Evolutionary conservation across 2,113 vertebrate species (phyloP).

Genomic region (Gorsachius goisagi): DNA sequence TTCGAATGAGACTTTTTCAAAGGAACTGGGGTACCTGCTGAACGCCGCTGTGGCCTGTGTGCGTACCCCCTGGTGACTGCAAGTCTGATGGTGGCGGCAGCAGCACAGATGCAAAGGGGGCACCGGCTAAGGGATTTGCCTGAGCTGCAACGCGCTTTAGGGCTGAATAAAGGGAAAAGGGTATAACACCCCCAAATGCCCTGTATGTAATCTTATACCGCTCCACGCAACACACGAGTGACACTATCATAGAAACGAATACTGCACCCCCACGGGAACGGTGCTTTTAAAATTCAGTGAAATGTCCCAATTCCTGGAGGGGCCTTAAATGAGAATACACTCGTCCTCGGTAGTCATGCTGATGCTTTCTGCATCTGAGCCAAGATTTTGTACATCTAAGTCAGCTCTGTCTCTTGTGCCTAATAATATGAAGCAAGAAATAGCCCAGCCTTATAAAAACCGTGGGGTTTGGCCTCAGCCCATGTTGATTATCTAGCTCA

Average conservation of each 20-base stretch:
- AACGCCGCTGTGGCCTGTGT: fast-evolving
- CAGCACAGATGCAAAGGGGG: not conserved
- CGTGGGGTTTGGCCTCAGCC: constrained; percentile 1
- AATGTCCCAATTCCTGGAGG: not conserved
- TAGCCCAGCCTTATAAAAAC: constrained; percentile 32
- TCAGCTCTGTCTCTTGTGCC: constrained; percentile 35
- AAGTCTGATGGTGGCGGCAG: not conserved
- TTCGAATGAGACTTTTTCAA: not conserved
- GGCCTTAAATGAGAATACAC: not conserved
- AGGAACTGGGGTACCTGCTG: not conserved
- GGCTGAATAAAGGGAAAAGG: not conserved
- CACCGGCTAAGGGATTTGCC: not conserved
- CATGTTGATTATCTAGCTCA: constrained; percentile 6
- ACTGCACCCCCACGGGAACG: not conserved
- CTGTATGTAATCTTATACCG: not conserved
- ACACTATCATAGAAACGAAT: not conserved
- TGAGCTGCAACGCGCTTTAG: not conserved
- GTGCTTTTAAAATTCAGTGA: not conserved
- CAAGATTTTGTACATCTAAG: constrained; percentile 22
- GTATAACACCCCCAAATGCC: not conserved
- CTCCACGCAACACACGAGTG: not conserved
- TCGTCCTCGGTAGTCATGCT: not conserved
- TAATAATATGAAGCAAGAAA: constrained; percentile 48
- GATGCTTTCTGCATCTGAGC: not conserved
- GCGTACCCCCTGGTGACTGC: fast-evolving